Base-by-base conservation (phyloP, 2,888 invertebrate species). In the Ennomos fuscantarius region DNA sequence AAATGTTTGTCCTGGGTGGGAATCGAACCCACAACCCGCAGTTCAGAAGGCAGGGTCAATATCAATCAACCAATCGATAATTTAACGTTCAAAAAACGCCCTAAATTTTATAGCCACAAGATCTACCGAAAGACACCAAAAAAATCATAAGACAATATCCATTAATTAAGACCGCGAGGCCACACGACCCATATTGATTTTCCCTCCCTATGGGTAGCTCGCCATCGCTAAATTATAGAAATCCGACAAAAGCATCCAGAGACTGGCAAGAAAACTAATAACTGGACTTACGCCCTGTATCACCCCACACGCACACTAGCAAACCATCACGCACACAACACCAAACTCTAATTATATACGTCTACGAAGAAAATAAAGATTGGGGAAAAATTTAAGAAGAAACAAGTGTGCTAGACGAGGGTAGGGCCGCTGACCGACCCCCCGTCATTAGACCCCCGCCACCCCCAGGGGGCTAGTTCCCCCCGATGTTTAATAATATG, bases 401-500 rank as follows among this genome's bases (percentile, higher is more conserved):
- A 89, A 92, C 91, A 91, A 91, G 89, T 84, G 84, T 82, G 86
- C 82, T 79, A 85, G 83, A 81, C 82, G 77, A 61, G 70, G 78
- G 82, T 59, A 74, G 81, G 86, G 85, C 81, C 70, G 82, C 87
- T 91, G 91, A 91, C 91, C 91, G 87, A 84, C 83, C 74, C 48
- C 54, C 82, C 86, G 83, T 90, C 90, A 90, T 91, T 90, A 91
- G 82, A 79, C 81, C 84, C 81, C 84, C 82, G 62, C 63, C 60
- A 63, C 64, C 68, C 67, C 55, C 47, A 74, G 84, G 86, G 76
- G 84, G 84, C 78, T 86, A 86, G 86, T 85, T 87, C 86, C 84
- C 86, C 90, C 90, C 89, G 90, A 89, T 91, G 92, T 91, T 91
- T 92, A 92, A 92, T 92, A 91, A 92, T 92, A 92, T 92, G 92